These are phyloP conservation scores for Campylomormyrus tamandua DNA, from an alignment of 2,113 vertebrate species.

Conservation along the genomic window DNA sequence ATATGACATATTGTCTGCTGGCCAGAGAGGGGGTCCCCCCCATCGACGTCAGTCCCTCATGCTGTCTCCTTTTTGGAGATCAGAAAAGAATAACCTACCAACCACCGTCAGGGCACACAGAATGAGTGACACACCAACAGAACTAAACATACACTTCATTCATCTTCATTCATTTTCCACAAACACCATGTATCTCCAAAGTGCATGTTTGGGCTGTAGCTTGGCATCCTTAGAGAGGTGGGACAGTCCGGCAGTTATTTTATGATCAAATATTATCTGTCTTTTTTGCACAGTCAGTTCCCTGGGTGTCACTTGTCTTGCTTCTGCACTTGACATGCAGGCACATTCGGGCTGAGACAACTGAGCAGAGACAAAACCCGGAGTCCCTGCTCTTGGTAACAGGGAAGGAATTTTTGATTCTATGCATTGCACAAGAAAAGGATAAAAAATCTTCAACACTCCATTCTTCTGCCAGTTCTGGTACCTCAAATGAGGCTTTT, in stretches of 20 bases:
- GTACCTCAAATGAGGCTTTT: conserved; percentile 34
- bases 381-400: conserved; percentile 13
- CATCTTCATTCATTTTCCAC: neutral
- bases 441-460: conserved; percentile 28
- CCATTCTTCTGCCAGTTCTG: conserved; percentile 25
- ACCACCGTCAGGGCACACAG: neutral
- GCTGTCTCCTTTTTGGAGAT: neutral
- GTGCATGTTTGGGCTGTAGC: neutral
- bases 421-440: conserved; percentile 25
- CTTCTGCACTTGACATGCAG: neutral
- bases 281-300: neutral
- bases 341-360: neutral
- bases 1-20: neutral
- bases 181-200: neutral
- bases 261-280: neutral
- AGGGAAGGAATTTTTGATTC: conserved; percentile 17
- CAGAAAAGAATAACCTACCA: neutral
- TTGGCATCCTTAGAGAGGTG: neutral
- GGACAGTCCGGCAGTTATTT: neutral
- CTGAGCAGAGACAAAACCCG: conserved; percentile 21
- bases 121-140: neutral
- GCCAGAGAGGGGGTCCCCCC: neutral
- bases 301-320: neutral
- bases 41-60: neutral
- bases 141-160: neutral